Percentiles rank a stretch among this genome's conserved stretches.
These are phyloP conservation scores for Noctua janthe DNA, from an alignment of 2,888 invertebrate species.

Conservation along the genomic window DNA sequence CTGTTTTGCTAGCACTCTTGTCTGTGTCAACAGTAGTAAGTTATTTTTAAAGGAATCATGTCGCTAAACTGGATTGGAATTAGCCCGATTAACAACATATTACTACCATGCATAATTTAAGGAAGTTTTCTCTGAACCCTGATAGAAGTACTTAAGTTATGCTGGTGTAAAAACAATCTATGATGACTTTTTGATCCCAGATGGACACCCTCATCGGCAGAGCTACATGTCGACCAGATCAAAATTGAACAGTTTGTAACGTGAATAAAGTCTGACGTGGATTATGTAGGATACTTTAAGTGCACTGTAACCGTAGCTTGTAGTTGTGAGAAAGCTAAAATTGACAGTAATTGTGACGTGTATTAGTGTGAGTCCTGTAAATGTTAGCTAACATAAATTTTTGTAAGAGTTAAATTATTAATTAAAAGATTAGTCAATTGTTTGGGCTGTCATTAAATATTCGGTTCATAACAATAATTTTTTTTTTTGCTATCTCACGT, in stretches of 20 bases:
- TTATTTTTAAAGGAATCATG: background rate
- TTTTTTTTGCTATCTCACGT: constrained; percentile 11
- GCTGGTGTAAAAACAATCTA: background rate
- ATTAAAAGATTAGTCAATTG: constrained; percentile 48
- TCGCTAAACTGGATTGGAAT: background rate
- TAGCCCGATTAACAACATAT: background rate
- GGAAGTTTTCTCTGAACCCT: background rate
- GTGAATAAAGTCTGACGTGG: constrained; percentile 36
- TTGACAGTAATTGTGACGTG: constrained; percentile 50
- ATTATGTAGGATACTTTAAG: constrained; percentile 57
- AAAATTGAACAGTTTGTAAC: constrained; percentile 40
- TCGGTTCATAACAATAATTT: constrained; percentile 35
- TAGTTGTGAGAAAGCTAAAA: constrained; percentile 48
- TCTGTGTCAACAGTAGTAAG: background rate
- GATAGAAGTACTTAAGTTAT: background rate
- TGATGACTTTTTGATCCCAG: constrained; percentile 15
- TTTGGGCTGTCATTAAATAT: constrained; percentile 56
- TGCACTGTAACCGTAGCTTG: constrained; percentile 60
- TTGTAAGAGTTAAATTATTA: constrained; percentile 64
- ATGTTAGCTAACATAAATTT: constrained; percentile 36
- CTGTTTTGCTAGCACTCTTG: background rate
- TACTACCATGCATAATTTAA: background rate
- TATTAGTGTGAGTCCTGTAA: constrained; percentile 46
- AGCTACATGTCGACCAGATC: constrained; percentile 35
- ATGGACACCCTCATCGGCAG: constrained; percentile 16